These are phyloP conservation scores for Clitarchus hookeri DNA, from an alignment of 2,888 invertebrate species.

Conservation along the genomic window DNA sequence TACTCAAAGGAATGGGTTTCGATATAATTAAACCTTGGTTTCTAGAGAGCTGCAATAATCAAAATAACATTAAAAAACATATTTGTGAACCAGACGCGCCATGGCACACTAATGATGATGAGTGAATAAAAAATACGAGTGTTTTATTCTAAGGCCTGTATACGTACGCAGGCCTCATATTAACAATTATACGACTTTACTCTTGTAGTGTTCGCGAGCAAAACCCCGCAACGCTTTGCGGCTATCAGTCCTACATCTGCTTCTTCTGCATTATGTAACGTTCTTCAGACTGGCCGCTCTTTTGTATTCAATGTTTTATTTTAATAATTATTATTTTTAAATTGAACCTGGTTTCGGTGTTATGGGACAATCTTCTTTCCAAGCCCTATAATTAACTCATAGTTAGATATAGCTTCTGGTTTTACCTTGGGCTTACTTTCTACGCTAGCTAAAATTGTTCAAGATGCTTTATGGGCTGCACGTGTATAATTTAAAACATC, in stretches of 20 bases:
- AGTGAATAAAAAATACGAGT: neutral
- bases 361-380: slow-evolving; percentile 32
- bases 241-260: neutral
- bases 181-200: neutral
- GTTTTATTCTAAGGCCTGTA: neutral
- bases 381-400: slow-evolving; percentile 35
- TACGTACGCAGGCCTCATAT: neutral
- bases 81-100: neutral
- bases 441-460: slow-evolving; percentile 33
- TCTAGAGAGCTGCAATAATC: too few species aligned
- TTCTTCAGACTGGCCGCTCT: neutral
- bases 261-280: neutral
- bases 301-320: slow-evolving; percentile 31
- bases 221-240: neutral
- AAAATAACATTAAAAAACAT: too few species aligned
- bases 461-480: slow-evolving; percentile 36
- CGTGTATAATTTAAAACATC: slow-evolving; percentile 37
- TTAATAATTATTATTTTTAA: slow-evolving; percentile 39
- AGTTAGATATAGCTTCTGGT: slow-evolving; percentile 37
- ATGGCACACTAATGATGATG: neutral
- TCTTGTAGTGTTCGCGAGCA: neutral
- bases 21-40: too few species aligned
- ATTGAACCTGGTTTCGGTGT: slow-evolving; percentile 37
- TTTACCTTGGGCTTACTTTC: slow-evolving; percentile 32
- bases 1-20: too few species aligned